phyloP scores from a whole-genome alignment of 2,113 vertebrate genomes.

The Pelecanoides urinatrix region DNA sequence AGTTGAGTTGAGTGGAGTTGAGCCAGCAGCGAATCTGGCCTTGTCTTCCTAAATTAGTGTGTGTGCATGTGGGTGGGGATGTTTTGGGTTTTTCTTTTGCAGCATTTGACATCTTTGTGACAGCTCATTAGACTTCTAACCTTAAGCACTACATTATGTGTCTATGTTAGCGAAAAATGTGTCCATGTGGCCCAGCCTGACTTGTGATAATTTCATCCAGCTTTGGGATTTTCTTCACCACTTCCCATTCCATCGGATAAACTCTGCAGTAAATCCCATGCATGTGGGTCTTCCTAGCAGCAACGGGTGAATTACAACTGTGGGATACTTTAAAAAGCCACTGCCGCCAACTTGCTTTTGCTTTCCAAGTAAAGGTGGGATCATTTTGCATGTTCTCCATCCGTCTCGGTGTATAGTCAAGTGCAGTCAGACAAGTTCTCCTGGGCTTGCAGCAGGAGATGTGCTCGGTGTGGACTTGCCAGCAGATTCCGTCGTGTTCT shows the following conservation, averaged over 20 bases:
- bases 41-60: background rate
- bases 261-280: background rate
- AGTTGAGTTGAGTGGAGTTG: background rate
- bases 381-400: background rate
- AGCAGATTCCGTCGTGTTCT: background rate
- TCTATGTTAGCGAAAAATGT: background rate
- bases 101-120: background rate
- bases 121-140: background rate
- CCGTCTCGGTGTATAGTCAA: background rate
- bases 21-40: background rate
- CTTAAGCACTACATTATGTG: background rate
- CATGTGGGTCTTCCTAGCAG: background rate
- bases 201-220: background rate
- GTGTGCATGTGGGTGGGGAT: background rate
- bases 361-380: background rate
- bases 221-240: background rate
- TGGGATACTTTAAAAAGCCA: background rate
- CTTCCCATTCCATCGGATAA: background rate
- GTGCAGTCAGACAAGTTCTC: too few relatives aligned
- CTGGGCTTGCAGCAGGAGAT: background rate
- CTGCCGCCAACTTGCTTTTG: background rate
- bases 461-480: background rate
- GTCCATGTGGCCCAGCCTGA: accelerated
- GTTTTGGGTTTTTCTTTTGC: background rate
- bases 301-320: background rate